Conservation (phyloP, 2,888 invertebrate species). For the Rhingia campestris region DNA sequence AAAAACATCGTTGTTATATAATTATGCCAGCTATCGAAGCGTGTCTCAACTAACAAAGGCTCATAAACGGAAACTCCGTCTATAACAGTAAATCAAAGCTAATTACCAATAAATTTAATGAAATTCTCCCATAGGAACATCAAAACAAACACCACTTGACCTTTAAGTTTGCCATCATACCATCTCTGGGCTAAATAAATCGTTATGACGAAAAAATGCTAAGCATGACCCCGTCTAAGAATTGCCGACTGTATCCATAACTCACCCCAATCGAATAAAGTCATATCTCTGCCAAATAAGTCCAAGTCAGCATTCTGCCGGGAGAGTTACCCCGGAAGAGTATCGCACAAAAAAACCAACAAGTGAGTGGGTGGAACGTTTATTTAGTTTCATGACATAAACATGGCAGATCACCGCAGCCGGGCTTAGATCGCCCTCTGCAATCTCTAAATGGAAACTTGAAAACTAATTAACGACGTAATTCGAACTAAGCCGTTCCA, state of each 20-base stretch:
- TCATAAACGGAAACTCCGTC: neutral
- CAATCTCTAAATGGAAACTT: constrained; percentile 45
- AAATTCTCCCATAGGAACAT: neutral
- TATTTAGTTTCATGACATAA: constrained; percentile 1
- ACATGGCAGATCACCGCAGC: neutral
- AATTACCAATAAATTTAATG: neutral
- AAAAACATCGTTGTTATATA: too few species aligned
- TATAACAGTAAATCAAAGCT: neutral
- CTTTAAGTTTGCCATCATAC: neutral
- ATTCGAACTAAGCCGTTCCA: constrained; percentile 37
- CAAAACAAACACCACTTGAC: neutral
- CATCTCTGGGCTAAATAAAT: neutral
- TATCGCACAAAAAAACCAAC: neutral
- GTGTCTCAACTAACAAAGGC: neutral
- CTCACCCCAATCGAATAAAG: neutral
- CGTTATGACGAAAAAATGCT: constrained; percentile 3
- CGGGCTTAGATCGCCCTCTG: neutral
- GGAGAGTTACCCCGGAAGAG: constrained; percentile 2
- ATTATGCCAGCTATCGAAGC: too few species aligned
- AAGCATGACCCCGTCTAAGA: neutral
- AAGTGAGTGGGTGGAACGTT: neutral
- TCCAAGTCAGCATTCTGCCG: neutral
- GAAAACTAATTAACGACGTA: constrained; percentile 48
- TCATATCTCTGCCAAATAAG: neutral
- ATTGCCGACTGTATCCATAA: neutral